phyloP scores from a whole-genome alignment of 2,888 invertebrate species.

The Theretra japonica region DNA sequence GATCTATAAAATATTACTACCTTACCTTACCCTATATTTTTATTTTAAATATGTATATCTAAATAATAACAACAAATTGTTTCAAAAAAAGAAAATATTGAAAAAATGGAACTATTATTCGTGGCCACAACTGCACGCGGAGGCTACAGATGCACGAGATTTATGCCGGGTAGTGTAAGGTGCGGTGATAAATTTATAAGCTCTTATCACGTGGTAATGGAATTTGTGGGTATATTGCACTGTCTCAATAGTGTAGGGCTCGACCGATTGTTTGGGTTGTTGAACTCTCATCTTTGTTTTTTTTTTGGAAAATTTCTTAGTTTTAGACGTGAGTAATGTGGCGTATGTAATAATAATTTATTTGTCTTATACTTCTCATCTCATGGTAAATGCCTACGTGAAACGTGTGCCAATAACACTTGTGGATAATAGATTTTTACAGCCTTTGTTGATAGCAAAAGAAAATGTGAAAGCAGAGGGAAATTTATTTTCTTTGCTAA shows the following conservation, averaged over 20 bases:
- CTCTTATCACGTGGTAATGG: conserved; percentile 74
- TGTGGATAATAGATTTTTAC: too few relatives aligned
- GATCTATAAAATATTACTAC: too few relatives aligned
- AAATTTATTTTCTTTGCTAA: too few relatives aligned
- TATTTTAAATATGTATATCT: too few relatives aligned
- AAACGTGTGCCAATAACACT: too few relatives aligned
- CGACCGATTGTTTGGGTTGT: conserved; percentile 14
- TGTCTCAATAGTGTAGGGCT: conserved; percentile 26
- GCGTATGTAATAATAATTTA: not conserved
- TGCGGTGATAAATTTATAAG: conserved; percentile 77
- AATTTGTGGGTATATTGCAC: conserved; percentile 50
- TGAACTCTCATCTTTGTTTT: conserved; percentile 8
- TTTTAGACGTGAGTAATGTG: not conserved
- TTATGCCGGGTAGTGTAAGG: conserved; percentile 60
- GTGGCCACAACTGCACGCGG: conserved; percentile 27
- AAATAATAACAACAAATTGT: not conserved
- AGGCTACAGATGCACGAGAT: conserved; percentile 57
- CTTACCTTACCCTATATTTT: too few relatives aligned
- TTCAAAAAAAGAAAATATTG: not conserved
- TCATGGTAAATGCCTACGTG: too few relatives aligned
- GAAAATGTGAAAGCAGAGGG: too few relatives aligned
- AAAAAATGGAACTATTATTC: not conserved
- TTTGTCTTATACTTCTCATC: not conserved
- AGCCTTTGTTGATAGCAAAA: too few relatives aligned
- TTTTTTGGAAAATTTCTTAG: not conserved